Evolutionary conservation across 2,888 invertebrate genomes (phyloP), one percentile per base, ranked within the genome.

Genomic region (Geophilus truncorum): DNA sequence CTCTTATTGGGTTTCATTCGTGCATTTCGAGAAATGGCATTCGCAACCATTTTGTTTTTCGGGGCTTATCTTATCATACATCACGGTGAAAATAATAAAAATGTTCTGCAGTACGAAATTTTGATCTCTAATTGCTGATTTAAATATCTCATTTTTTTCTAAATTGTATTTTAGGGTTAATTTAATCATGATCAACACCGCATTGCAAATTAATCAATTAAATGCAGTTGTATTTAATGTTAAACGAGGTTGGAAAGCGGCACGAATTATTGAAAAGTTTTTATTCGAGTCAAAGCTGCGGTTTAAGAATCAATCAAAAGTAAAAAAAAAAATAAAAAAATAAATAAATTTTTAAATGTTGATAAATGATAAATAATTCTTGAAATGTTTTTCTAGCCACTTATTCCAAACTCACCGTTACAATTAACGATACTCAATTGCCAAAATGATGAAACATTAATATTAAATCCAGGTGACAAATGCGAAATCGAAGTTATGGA

Each of bases 41-140:
- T 76, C n/a, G 28, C 32, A 25, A 76, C 76, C 34, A 76, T 76
- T 34, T 28, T 76, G 30, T 32, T 76, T 28, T 76, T 32, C 30
- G 76, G 76, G 9, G 30, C 32, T n/a, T 32, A 30, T 34, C 76
- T 76, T 28, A 76, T 76, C 6, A 34, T 76, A 3, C 30, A 34
- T 76, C 32, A 76, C 9, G 76, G 76, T 9, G 34, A 32, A 18
- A 34, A 34, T 9, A 76, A 76, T 34, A 76, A 76, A 34, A 34
- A 76, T 76, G 76, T 76, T n/a, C 25, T 76, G 30, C 76, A 76
- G 76, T 76, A 75, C 7, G 75, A 75, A n/a, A n/a, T n/a, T n/a
- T n/a, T n/a, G n/a, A n/a, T n/a, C n/a, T n/a, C n/a, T n/a, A n/a
- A n/a, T n/a, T n/a, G n/a, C n/a, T n/a, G n/a, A n/a, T n/a, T n/a